A percentile compares a stretch with the other conserved stretches of the same genome.
Conservation (phyloP, 2,113 vertebrate species). For the Oxygymnocypris stewartii region DNA sequence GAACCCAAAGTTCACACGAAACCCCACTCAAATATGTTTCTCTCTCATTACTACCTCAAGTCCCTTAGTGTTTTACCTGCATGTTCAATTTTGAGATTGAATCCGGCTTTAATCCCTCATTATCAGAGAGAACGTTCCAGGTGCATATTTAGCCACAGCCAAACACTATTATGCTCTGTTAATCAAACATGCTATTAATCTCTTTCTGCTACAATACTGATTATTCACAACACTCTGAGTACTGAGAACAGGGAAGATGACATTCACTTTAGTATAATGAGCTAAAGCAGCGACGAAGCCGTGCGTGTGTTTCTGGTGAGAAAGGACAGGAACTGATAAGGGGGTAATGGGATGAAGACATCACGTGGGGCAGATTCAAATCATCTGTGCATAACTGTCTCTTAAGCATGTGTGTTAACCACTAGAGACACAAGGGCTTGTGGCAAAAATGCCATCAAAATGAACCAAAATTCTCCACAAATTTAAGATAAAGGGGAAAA, state of each 20-base stretch:
- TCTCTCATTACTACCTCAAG: not conserved
- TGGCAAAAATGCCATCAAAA: no score
- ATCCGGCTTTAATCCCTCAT: not conserved
- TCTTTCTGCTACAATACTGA: slow-evolving; percentile 8
- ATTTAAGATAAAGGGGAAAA: no score
- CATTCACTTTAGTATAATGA: not conserved
- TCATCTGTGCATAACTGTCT: not conserved
- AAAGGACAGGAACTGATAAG: not conserved
- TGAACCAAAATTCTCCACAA: no score
- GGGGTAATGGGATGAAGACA: not conserved
- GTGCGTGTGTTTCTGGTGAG: not conserved
- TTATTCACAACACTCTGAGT: not conserved
- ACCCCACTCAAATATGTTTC: not conserved
- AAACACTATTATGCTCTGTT: slow-evolving; percentile 31
- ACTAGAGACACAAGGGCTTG: not conserved
- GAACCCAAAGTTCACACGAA: not conserved
- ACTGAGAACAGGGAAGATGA: not conserved
- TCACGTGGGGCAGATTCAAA: not conserved
- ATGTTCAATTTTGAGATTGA: not conserved
- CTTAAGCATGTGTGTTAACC: not conserved
- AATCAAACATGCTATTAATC: slow-evolving; percentile 18
- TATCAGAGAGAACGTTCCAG: not conserved
- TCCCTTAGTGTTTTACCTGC: not conserved
- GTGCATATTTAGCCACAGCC: slow-evolving; percentile 47
- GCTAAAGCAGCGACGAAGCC: not conserved